Conservation (phyloP, 2,888 invertebrate species). For the Chironomus riparius region DNA sequence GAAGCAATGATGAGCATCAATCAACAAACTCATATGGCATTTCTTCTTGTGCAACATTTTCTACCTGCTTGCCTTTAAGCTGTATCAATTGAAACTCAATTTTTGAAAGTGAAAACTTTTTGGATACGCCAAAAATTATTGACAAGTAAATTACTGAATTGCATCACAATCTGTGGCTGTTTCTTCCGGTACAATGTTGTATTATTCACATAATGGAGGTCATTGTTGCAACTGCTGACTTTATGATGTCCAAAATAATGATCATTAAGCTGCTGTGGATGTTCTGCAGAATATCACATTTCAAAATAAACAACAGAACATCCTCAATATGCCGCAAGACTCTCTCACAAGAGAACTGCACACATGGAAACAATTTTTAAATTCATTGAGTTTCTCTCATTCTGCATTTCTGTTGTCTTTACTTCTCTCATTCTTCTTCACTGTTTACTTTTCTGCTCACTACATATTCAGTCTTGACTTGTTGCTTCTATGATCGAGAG, state of each 20-base stretch:
- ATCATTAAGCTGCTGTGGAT: not conserved
- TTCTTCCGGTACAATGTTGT: not conserved
- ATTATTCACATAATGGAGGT: not conserved
- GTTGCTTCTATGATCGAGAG: too few species aligned
- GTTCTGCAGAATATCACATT: not conserved
- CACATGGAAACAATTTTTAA: not conserved
- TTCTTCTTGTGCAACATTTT: not conserved
- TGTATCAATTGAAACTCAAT: not conserved
- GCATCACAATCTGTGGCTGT: not conserved
- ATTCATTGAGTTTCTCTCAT: not conserved
- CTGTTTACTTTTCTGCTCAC: too few species aligned
- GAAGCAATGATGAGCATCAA: not conserved
- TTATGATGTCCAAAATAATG: not conserved
- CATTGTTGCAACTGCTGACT: not conserved
- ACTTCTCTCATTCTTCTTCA: too few species aligned
- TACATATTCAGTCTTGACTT: too few species aligned
- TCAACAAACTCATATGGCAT: not conserved
- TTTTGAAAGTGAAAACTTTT: not conserved
- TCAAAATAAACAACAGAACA: not conserved
- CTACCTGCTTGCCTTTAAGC: not conserved
- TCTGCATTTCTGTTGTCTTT: not conserved
- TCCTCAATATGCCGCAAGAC: not conserved
- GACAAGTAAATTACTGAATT: not conserved
- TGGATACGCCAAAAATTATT: too few species aligned
- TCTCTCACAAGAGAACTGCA: not conserved